Conservation (phyloP, 2,888 invertebrate genomes). For the Catocala fraxini region DNA sequence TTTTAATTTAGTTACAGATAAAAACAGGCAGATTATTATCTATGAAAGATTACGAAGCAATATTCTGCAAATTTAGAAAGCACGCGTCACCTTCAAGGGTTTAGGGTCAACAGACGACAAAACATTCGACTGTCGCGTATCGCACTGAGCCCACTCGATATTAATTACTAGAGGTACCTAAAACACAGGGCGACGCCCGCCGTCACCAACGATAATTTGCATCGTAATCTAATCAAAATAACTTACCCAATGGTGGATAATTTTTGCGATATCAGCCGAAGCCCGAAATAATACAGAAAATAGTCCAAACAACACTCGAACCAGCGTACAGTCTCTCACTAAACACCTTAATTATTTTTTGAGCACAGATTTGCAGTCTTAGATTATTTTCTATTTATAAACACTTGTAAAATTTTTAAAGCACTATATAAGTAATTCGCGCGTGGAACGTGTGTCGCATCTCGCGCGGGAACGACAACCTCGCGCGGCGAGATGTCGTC, state of each 20-base stretch:
- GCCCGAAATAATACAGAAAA: constrained; percentile 66
- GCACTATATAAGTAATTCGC: constrained; percentile 71
- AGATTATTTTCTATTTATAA: constrained; percentile 44
- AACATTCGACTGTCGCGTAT: constrained; percentile 64
- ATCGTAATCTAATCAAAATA: constrained; percentile 85
- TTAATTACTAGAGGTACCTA: constrained; percentile 57
- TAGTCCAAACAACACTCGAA: constrained; percentile 71
- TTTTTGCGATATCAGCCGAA: constrained; percentile 80
- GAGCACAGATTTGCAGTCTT: constrained; percentile 77
- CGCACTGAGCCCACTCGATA: constrained; percentile 64
- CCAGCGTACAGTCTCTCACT: constrained; percentile 76
- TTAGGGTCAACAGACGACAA: constrained; percentile 62
- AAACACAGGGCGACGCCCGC: constrained; percentile 66
- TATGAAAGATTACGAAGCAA: constrained; percentile 12
- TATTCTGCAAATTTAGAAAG: constrained; percentile 39
- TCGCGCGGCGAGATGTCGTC: constrained; percentile 85
- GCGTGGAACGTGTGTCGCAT: constrained; percentile 64
- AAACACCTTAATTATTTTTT: constrained; percentile 68
- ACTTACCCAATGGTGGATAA: constrained; percentile 87
- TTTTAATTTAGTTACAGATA: neutral
- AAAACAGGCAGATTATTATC: constrained; percentile 6
- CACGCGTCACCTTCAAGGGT: constrained; percentile 53
- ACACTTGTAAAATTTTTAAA: constrained; percentile 68
- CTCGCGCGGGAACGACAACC: constrained; percentile 81
- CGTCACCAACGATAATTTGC: constrained; percentile 79